Percentiles rank a stretch among this genome's conserved stretches.
These are phyloP conservation scores for Drosophila murphyi DNA, from an alignment of 1,140 invertebrate species.

Conservation along the genomic window DNA sequence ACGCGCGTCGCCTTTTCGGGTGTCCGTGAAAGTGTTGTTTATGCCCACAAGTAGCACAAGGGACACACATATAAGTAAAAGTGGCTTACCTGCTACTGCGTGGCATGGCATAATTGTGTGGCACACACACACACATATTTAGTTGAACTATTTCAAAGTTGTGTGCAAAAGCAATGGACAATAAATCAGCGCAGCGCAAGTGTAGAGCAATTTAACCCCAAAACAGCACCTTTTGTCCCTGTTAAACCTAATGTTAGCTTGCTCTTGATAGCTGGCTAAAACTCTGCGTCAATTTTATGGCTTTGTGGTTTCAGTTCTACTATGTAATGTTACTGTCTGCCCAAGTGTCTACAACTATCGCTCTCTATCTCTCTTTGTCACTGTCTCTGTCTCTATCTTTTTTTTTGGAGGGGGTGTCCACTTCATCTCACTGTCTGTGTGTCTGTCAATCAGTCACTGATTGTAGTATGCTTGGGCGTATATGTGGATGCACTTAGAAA, in stretches of 20 bases:
- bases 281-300: slow-evolving; percentile 45
- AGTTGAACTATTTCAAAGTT: slow-evolving; percentile 53
- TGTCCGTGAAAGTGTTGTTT: slow-evolving; percentile 69
- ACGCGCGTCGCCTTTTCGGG: slow-evolving; percentile 52
- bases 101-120: not conserved
- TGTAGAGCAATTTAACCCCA: not conserved
- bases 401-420: not conserved
- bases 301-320: slow-evolving; percentile 36
- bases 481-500: not conserved
- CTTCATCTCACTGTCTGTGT: slow-evolving; percentile 2
- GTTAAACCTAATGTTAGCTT: slow-evolving; percentile 1
- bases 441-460: slow-evolving; percentile 42
- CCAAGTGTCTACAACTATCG: slow-evolving; percentile 8
- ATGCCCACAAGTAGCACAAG: slow-evolving; percentile 40
- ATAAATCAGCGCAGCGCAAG: slow-evolving; percentile 50
- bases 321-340: slow-evolving; percentile 5
- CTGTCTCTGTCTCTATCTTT: not conserved
- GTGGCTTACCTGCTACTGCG: slow-evolving; percentile 45
- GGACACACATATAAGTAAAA: slow-evolving; percentile 33
- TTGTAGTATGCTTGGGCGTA: slow-evolving; percentile 7
- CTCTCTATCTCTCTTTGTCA: not conserved
- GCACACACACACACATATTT: slow-evolving; percentile 12
- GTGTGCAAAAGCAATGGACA: slow-evolving; percentile 35
- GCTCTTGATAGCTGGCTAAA: slow-evolving; percentile 20
- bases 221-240: not conserved